Conservation (phyloP, 2,797 vertebrate genomes). For the Clarias pachynema region DNA sequence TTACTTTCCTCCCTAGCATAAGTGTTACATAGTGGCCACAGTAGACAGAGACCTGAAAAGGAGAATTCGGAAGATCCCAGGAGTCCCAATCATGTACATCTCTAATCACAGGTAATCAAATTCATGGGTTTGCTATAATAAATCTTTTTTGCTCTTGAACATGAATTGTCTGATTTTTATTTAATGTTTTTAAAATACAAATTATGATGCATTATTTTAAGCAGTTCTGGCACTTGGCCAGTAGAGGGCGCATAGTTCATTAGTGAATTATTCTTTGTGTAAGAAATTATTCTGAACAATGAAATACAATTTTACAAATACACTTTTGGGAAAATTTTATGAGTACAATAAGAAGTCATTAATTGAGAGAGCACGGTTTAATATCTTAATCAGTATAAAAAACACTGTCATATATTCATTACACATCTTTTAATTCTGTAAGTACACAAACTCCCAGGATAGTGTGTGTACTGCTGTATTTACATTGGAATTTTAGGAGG, state of each 20-base stretch:
- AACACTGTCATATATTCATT: neutral
- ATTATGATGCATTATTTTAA: neutral
- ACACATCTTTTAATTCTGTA: neutral
- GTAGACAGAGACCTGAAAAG: conserved; percentile 96
- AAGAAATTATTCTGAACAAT: neutral
- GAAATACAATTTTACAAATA: neutral
- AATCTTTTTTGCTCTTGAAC: neutral
- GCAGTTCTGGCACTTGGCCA: neutral
- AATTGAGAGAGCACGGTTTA: neutral
- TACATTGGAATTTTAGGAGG: neutral
- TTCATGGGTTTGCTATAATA: neutral
- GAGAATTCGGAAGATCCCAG: conserved; percentile 93
- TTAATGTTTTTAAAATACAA: neutral
- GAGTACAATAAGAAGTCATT: neutral
- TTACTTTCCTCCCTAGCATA: conserved; percentile 81
- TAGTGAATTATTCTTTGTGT: neutral
- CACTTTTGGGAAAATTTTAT: neutral
- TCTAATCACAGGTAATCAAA: conserved; percentile 91
- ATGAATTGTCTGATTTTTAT: neutral
- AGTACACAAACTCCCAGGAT: neutral
- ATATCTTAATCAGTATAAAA: neutral
- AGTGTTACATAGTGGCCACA: conserved; percentile 97
- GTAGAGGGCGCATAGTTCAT: conserved; percentile 19
- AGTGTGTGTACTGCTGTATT: neutral
- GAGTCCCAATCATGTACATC: conserved; percentile 98